Base-by-base conservation (phyloP, 2,797 vertebrate species). In the Enteromius treurensis region DNA sequence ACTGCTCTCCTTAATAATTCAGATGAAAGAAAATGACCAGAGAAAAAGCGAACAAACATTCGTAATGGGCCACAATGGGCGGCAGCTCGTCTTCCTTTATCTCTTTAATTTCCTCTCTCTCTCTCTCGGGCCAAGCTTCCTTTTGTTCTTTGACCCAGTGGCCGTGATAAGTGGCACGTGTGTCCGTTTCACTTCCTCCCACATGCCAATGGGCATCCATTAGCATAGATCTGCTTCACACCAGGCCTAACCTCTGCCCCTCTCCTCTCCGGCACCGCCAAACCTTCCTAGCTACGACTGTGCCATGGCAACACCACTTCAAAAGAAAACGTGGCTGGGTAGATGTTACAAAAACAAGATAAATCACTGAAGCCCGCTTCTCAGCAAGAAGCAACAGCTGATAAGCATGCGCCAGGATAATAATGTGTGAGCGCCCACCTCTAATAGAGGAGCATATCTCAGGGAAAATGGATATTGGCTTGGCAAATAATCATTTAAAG, bases 181-280 rank as follows among this genome's bases (percentile, higher is more conserved):
- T 79, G 81, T 71, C 69, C 64, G 74, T 86, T 87, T 86, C 68
- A 64, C 79, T 78, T 82, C 76, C 75, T 73, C 79, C 81, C 85
- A 76, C 77, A 83, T 88, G 83, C 79, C 86, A 82, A 85, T 68
- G 83, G 85, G 85, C 78, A 74, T 60, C 75, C 88, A 92, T 93
- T 93, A 91, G 84, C 91, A 92, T 91, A 91, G 91, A 90, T 87
- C 87, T 91, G 83, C 67, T 79, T 86, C 79, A 90, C 85, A 88
- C 82, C 89, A 82, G 77, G 71, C 85, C 88, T 87, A 88, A 88
- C 88, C 85, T 76, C 65, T 87, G 88, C 88, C 86, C 79, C 84
- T 23, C 77, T 87, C 47, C 64, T 68, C 40, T 77, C 53, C 17
- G 32, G 47, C 23, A 49, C 37, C 49, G 77, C 45, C 84, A 73